A percentile compares a stretch with the other conserved stretches of the same genome.
Conservation (phyloP, 1,140 invertebrate species). For the Psix sp. region DNA sequence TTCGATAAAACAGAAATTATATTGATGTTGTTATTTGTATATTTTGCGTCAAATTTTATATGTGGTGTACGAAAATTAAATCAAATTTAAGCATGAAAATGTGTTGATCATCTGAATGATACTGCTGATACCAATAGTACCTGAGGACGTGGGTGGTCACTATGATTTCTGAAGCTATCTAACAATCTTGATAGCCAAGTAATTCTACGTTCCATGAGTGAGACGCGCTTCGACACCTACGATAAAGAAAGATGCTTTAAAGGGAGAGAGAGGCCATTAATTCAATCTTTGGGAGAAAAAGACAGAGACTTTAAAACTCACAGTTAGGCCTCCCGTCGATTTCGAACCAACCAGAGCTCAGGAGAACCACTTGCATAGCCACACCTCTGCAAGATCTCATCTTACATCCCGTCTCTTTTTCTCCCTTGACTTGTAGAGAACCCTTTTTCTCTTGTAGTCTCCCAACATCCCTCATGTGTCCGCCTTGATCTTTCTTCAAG, state of each 20-base stretch:
- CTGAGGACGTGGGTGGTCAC: conserved; percentile 73
- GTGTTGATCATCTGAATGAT: conserved; percentile 18
- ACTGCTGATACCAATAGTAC: conserved; percentile 43
- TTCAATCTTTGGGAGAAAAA: conserved; percentile 47
- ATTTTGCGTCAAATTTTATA: too few species aligned
- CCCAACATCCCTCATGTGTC: conserved; percentile 19
- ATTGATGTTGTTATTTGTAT: too few species aligned
- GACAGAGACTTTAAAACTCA: conserved; percentile 47
- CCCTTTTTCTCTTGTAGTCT: conserved; percentile 46
- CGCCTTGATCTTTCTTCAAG: conserved; percentile 11
- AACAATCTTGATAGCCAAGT: conserved; percentile 73
- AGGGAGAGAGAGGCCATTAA: conserved; percentile 28
- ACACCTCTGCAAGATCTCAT: conserved; percentile 72
- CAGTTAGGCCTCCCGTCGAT: conserved; percentile 75
- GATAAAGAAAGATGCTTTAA: conserved; percentile 38
- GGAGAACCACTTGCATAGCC: conserved; percentile 74
- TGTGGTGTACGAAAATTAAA: too few species aligned
- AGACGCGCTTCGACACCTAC: conserved; percentile 73
- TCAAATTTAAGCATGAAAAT: neutral
- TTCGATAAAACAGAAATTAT: too few species aligned
- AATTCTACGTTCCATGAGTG: conserved; percentile 68
- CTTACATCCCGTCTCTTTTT: conserved; percentile 52
- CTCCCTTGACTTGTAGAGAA: conserved; percentile 52
- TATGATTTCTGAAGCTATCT: conserved; percentile 75
- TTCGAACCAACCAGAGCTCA: conserved; percentile 75